Evolutionary conservation across 2,797 vertebrate genomes (phyloP).

Genomic region (Kryptolebias ocellatus): DNA sequence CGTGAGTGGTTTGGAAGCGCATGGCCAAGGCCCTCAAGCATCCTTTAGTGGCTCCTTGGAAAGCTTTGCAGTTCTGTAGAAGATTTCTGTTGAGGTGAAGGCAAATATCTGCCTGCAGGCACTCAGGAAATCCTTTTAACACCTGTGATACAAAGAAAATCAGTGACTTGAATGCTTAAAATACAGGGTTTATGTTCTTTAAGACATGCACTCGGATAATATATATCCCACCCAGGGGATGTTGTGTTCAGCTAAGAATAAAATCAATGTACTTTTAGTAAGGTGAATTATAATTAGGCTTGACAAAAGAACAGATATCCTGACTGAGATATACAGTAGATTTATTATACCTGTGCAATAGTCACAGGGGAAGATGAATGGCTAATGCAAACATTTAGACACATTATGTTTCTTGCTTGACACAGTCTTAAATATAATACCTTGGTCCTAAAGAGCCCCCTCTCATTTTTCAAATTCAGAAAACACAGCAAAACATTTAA

Average conservation of each 20-base stretch:
- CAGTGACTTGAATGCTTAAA: conserved; percentile 38
- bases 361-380: neutral
- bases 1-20: conserved; percentile 96
- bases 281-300: conserved; percentile 19
- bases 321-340: neutral
- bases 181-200: conserved; percentile 9
- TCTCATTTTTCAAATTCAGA: neutral
- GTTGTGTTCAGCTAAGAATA: conserved; percentile 41
- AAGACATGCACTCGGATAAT: conserved; percentile 25
- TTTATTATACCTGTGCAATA: neutral
- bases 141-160: conserved; percentile 81
- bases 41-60: conserved; percentile 95
- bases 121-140: conserved; percentile 98
- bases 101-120: conserved; percentile 98
- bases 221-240: conserved; percentile 50
- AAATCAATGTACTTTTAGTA: conserved; percentile 21
- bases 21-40: conserved; percentile 97
- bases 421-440: neutral
- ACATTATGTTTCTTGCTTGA: neutral
- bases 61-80: conserved; percentile 94
- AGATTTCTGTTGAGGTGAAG: conserved; percentile 95
- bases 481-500: neutral
- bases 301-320: conserved; percentile 3
- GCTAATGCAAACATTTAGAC: neutral
- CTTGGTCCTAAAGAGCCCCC: neutral